Percentiles rank a stretch among this genome's conserved stretches.
These are phyloP conservation scores for Dolomedes plantarius DNA, from an alignment of 2,888 invertebrate genomes.

Conservation along the genomic window DNA sequence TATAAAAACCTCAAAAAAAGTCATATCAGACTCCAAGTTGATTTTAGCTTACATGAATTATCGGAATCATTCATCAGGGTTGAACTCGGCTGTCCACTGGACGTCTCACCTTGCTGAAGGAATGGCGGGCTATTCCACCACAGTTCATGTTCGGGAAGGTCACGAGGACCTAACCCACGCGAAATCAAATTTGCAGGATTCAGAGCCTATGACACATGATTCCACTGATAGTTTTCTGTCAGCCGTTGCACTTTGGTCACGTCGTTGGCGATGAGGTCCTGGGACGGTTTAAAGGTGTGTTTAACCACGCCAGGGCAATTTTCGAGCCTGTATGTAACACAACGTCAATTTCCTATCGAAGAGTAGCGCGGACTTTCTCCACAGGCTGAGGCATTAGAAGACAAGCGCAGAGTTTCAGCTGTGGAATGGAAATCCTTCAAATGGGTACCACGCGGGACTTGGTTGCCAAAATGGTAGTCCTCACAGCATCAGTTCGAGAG, in stretches of 20 bases:
- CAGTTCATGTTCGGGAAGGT: background rate
- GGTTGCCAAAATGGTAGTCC: background rate
- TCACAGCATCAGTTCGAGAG: background rate
- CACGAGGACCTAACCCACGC: background rate
- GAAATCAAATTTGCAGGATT: background rate
- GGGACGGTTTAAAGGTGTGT: background rate
- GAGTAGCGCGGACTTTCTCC: background rate
- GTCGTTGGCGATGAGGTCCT: background rate
- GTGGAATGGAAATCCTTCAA: background rate
- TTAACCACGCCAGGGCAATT: background rate
- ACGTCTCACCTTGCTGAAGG: background rate
- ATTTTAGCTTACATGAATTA: background rate
- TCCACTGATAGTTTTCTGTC: background rate
- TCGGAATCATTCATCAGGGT: background rate
- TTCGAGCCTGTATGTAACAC: background rate
- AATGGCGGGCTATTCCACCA: background rate
- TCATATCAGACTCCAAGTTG: background rate
- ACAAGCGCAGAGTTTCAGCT: background rate
- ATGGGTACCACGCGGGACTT: slow-evolving; percentile 18
- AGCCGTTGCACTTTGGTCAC: background rate
- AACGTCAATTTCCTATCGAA: background rate
- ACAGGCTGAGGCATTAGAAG: background rate
- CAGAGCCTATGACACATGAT: background rate
- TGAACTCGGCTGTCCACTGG: background rate
- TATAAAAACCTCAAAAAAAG: background rate